Conservation (phyloP, 2,113 vertebrate genomes). For the Pelecanoides urinatrix region DNA sequence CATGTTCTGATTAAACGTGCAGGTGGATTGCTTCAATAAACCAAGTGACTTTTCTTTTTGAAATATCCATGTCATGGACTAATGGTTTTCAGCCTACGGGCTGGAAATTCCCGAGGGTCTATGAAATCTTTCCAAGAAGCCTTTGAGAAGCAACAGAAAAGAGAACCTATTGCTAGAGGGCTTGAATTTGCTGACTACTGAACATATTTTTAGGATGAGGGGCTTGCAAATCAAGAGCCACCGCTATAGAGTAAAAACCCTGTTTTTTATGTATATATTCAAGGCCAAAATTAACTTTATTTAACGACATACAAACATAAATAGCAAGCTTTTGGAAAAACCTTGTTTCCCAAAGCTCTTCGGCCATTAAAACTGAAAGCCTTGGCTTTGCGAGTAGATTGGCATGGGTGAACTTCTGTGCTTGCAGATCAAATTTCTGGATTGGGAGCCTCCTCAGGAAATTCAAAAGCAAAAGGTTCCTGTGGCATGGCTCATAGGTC, state of each 20-base stretch:
- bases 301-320: not conserved
- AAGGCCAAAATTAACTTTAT: not conserved
- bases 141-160: not conserved
- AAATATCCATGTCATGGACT: not conserved
- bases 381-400: not conserved
- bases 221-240: not conserved
- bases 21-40: not conserved
- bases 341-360: not conserved
- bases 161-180: not conserved
- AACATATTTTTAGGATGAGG: not conserved
- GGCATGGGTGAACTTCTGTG: not conserved
- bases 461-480: conserved; percentile 28
- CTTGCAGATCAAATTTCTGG: conserved; percentile 4
- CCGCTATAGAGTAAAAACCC: accelerated
- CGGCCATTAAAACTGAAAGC: not conserved
- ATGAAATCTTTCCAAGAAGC: not conserved
- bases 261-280: not conserved
- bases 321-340: not conserved
- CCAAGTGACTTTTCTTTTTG: not conserved
- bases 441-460: not conserved
- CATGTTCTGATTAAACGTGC: not conserved
- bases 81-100: not conserved
- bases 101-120: not conserved
- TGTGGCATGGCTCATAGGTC: conserved; percentile 4
- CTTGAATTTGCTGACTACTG: not conserved